These are phyloP conservation scores for Gadopsis marmoratus DNA, from an alignment of 2,797 vertebrate species.

Conservation along the genomic window DNA sequence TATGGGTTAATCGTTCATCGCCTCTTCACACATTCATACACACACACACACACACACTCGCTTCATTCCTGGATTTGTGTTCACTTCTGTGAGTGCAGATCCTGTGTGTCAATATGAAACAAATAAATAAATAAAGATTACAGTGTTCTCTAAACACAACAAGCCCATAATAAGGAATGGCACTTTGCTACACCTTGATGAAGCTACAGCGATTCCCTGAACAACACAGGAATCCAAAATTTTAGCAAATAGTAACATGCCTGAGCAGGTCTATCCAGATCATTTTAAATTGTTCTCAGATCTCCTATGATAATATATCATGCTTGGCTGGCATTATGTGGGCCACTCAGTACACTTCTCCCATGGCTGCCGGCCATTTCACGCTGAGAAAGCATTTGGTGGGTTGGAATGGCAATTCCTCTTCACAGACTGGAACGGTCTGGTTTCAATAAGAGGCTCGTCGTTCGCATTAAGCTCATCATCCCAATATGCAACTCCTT, in stretches of 20 bases:
- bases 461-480: conserved; percentile 52
- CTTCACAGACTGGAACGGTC: conserved; percentile 36
- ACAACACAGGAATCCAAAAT: not conserved
- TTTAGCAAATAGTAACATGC: conserved; percentile 10
- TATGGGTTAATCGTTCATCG: conserved; percentile 46
- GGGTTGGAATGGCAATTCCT: conserved; percentile 33
- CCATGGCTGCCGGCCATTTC: conserved; percentile 56
- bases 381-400: conserved; percentile 55
- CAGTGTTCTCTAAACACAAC: not conserved
- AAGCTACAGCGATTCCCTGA: not conserved
- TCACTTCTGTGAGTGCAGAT: not conserved
- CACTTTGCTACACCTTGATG: not conserved
- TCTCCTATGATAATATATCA: conserved; percentile 55
- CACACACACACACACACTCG: not conserved
- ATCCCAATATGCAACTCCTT: conserved; percentile 43
- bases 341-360: conserved; percentile 39
- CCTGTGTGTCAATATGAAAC: no score
- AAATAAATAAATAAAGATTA: no score
- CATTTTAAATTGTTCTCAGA: conserved; percentile 53
- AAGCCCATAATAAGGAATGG: not conserved
- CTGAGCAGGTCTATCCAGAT: conserved; percentile 11
- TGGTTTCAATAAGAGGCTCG: conserved; percentile 50
- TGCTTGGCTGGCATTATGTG: conserved; percentile 47
- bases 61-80: not conserved
- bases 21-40: not conserved